Conservation (phyloP, 2,888 invertebrate species). For the Eueremaeus valkanovi region DNA sequence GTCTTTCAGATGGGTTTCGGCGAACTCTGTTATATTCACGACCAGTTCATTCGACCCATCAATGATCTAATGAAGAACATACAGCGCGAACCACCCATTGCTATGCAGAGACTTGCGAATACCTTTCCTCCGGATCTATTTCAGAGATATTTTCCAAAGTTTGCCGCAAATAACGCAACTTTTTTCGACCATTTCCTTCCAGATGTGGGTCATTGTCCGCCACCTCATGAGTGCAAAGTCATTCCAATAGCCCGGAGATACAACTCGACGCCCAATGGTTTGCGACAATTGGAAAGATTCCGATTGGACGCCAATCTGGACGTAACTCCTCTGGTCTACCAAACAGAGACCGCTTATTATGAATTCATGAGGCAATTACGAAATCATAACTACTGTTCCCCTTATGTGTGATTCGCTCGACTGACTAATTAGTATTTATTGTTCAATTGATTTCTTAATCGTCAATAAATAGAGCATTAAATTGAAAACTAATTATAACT, state of each 20-base stretch:
- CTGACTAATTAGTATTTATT: too few relatives aligned
- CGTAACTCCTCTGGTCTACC: neutral
- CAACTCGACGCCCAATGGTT: neutral
- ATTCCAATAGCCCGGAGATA: neutral
- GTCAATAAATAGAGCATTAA: too few relatives aligned
- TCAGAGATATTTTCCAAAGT: neutral
- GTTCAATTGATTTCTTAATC: too few relatives aligned
- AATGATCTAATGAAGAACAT: neutral
- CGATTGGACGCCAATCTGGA: neutral
- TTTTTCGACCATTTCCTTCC: neutral
- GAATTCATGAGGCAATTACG: neutral
- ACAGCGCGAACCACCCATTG: neutral
- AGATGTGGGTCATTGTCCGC: neutral
- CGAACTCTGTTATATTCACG: constrained; percentile 20
- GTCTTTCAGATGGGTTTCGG: constrained; percentile 15
- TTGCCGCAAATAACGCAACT: neutral
- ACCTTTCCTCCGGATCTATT: neutral
- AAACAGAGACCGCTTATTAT: neutral
- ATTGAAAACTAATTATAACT: too few relatives aligned
- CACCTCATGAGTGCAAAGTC: neutral
- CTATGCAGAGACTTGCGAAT: neutral
- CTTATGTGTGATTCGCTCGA: neutral
- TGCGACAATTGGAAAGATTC: neutral
- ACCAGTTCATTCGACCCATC: neutral
- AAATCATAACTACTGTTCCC: neutral